phyloP scores from a whole-genome alignment of 1,140 invertebrate species.

The Saxidomus purpurata region DNA sequence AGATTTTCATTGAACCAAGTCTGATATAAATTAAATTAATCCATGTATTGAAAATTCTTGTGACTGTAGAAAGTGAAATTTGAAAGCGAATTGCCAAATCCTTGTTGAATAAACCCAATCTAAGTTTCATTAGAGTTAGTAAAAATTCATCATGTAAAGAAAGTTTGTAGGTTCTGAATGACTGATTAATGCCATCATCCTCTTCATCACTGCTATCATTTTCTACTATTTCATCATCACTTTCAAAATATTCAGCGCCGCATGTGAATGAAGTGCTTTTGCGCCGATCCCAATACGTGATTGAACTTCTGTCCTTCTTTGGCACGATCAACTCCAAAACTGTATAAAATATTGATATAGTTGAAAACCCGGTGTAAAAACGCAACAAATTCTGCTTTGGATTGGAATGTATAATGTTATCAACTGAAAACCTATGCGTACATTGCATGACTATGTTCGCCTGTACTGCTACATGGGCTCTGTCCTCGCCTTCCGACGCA shows the following conservation, averaged over 20 bases:
- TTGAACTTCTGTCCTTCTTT: not conserved
- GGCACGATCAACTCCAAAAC: not conserved
- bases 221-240: not conserved
- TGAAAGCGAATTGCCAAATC: constrained; percentile 12
- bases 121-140: constrained; percentile 10
- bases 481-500: not conserved
- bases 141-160: not conserved
- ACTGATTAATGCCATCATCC: not conserved
- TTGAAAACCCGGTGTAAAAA: not conserved
- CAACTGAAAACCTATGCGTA: not conserved
- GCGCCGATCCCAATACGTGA: not conserved
- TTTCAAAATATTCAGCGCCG: not conserved
- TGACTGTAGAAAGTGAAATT: constrained; percentile 33
- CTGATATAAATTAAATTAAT: constrained; percentile 7
- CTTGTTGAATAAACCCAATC: constrained; percentile 32
- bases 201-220: not conserved
- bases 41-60: constrained; percentile 25
- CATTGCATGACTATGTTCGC: not conserved
- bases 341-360: not conserved
- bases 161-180: not conserved
- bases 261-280: not conserved
- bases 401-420: constrained; percentile 15
- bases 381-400: not conserved
- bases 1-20: constrained; percentile 27
- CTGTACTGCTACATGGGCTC: not conserved